Conservation (phyloP, 2,888 invertebrate genomes). For the Perizoma flavofasciatum region DNA sequence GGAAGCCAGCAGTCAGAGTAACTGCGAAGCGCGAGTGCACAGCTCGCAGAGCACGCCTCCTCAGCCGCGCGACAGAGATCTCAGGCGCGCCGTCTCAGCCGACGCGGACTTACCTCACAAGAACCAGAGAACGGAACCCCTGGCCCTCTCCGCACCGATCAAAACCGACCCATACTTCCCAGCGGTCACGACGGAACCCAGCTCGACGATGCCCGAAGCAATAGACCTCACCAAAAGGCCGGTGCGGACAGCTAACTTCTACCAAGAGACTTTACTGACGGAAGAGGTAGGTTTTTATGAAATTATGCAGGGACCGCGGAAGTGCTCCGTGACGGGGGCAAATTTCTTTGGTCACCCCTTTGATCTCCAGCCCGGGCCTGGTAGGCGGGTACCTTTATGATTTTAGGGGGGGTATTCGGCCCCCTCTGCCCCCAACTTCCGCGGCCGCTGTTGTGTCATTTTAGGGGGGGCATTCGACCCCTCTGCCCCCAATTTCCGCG, state of each 20-base stretch:
- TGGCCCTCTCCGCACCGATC: slow-evolving; percentile 18
- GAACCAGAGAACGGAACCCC: slow-evolving; percentile 43
- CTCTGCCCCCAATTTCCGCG: too few relatives aligned
- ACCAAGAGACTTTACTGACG: slow-evolving; percentile 67
- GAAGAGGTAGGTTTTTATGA: slow-evolving; percentile 47
- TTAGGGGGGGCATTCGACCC: too few relatives aligned
- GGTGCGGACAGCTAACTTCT: slow-evolving; percentile 68
- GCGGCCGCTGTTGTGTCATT: too few relatives aligned
- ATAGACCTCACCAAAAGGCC: slow-evolving; percentile 67
- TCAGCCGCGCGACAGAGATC: slow-evolving; percentile 41
- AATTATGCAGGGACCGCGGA: too few relatives aligned
- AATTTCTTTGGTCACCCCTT: too few relatives aligned
- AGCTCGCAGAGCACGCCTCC: slow-evolving; percentile 36
- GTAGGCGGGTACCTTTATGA: too few relatives aligned
- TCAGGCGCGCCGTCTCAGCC: slow-evolving; percentile 49
- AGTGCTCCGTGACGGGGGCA: too few relatives aligned
- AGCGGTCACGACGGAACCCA: slow-evolving; percentile 8
- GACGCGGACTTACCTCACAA: slow-evolving; percentile 53
- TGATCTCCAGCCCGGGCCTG: too few relatives aligned
- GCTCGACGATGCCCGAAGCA: slow-evolving; percentile 38
- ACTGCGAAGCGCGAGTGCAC: slow-evolving; percentile 48
- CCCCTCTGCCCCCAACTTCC: too few relatives aligned
- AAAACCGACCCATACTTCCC: slow-evolving; percentile 26
- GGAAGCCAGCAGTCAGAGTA: slow-evolving; percentile 62
- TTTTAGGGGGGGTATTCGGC: too few relatives aligned